Percentiles rank a stretch among this genome's conserved stretches.
Conservation (phyloP, 2,113 vertebrate genomes). For the Oxygymnocypris stewartii region DNA sequence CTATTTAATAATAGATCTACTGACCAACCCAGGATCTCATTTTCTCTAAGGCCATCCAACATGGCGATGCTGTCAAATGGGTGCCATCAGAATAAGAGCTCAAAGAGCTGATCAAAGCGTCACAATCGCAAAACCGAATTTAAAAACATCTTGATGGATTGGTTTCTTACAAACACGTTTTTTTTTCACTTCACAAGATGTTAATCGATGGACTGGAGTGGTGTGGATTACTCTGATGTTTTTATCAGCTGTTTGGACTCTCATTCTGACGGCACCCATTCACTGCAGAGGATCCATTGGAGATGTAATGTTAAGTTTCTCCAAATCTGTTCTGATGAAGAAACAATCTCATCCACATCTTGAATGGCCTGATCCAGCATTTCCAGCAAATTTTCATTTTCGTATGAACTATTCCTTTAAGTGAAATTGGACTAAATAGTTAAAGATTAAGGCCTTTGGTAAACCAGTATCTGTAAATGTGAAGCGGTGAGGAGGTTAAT, state of each 20-base stretch:
- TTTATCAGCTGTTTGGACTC: background rate
- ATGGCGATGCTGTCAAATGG: background rate
- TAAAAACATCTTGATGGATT: too few species aligned
- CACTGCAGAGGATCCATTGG: background rate
- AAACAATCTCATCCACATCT: background rate
- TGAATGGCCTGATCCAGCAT: too few species aligned
- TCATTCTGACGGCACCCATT: background rate
- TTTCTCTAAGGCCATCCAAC: background rate
- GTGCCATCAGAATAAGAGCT: background rate
- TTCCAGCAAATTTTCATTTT: background rate
- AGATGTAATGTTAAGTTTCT: background rate
- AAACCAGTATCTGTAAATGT: constrained; percentile 1
- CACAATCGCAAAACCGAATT: too few species aligned
- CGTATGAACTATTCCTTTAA: background rate
- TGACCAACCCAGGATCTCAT: constrained; percentile 61
- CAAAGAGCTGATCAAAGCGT: background rate
- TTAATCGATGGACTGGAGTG: background rate
- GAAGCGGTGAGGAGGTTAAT: background rate
- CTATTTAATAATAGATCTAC: constrained; percentile 55
- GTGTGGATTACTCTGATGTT: background rate
- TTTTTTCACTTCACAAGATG: background rate
- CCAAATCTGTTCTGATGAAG: background rate
- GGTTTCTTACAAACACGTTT: too few species aligned
- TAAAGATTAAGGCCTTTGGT: constrained; percentile 8
- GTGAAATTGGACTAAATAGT: background rate